phyloP scores from a whole-genome alignment of 2,888 invertebrate genomes.

The Pseudoips prasinana region DNA sequence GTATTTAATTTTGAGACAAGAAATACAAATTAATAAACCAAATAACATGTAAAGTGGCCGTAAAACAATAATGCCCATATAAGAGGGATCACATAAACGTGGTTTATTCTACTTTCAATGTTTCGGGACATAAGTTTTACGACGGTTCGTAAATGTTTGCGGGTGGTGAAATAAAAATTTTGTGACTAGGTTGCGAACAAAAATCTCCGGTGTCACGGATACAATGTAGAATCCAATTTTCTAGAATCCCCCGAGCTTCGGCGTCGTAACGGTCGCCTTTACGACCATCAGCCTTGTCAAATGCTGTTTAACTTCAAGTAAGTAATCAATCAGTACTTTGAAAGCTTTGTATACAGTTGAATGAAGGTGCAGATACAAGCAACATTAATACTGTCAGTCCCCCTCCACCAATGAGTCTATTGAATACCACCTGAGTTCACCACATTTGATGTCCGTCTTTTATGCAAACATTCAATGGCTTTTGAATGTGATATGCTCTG shows the following conservation, averaged over 20 bases:
- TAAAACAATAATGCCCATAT: constrained; percentile 21
- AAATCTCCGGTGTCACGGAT: constrained; percentile 39
- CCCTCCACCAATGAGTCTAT: constrained; percentile 4
- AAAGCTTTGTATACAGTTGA: constrained; percentile 18
- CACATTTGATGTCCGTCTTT: constrained; percentile 2
- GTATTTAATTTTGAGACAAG: no score
- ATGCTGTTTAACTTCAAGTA: constrained; percentile 40
- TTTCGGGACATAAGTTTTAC: constrained; percentile 49
- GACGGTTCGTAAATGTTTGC: constrained; percentile 49
- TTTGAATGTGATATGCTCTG: constrained; percentile 4
- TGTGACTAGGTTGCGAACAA: constrained; percentile 41
- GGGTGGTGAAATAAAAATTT: constrained; percentile 48
- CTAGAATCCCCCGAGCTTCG: constrained; percentile 35
- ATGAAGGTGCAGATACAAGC: no score
- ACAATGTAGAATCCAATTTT: constrained; percentile 62
- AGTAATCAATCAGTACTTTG: constrained; percentile 48
- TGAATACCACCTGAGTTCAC: constrained; percentile 8
- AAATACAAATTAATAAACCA: no score
- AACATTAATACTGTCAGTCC: no score
- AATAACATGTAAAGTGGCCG: background rate
- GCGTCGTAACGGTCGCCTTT: constrained; percentile 43
- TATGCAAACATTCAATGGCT: constrained; percentile 7
- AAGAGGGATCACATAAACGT: constrained; percentile 29
- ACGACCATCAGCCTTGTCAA: constrained; percentile 35
- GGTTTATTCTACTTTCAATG: constrained; percentile 32